Conservation (phyloP, 2,888 invertebrate species). For the Ellobium chinense region DNA sequence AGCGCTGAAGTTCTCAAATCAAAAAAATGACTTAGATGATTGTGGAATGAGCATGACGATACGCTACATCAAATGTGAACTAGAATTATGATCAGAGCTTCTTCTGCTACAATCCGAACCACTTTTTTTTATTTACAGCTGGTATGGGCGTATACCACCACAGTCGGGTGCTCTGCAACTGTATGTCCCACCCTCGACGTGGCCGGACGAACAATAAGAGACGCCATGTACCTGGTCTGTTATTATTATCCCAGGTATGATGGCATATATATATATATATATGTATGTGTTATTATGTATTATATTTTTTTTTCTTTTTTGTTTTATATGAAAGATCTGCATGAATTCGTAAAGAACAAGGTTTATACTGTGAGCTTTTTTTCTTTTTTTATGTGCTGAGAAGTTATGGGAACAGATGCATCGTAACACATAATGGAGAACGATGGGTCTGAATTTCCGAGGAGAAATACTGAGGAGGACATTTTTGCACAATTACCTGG, state of each 20-base stretch:
- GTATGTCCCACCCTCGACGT: slow-evolving; percentile 44
- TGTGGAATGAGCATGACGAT: no score
- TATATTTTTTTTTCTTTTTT: neutral
- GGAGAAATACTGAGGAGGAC: no score
- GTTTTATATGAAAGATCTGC: neutral
- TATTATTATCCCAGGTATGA: slow-evolving; percentile 69
- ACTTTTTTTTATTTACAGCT: slow-evolving; percentile 61
- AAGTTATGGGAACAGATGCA: no score
- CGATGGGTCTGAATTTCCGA: no score
- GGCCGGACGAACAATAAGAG: slow-evolving; percentile 36
- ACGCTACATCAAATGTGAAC: neutral
- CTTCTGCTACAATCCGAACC: no score
- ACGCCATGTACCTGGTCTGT: slow-evolving; percentile 67
- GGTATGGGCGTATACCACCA: slow-evolving; percentile 62
- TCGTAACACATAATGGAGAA: no score
- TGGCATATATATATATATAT: neutral
- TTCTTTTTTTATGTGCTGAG: neutral
- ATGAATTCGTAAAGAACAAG: no score
- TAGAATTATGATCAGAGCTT: no score
- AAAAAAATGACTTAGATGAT: no score
- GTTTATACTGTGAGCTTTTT: neutral
- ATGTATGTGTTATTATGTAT: neutral
- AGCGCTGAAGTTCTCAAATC: no score
- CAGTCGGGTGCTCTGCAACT: slow-evolving; percentile 61
- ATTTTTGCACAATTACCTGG: no score